Evolutionary conservation across 2,888 invertebrate genomes (phyloP).

Genomic region (Dioctria linearis): DNA sequence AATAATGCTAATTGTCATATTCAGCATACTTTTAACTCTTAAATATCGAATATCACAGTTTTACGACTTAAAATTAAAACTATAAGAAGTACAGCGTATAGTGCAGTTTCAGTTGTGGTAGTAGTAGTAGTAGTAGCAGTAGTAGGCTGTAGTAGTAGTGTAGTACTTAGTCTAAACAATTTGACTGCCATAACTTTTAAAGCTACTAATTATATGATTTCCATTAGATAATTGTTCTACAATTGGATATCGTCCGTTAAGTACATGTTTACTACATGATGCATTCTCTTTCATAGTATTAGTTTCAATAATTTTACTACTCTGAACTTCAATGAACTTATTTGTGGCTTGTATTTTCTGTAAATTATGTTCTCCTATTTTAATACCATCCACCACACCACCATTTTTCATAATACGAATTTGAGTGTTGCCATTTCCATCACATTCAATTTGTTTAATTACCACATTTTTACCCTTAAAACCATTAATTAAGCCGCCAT

Average conservation of each 20-base stretch:
- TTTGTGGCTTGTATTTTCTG: background rate
- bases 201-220: constrained; percentile 28
- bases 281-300: background rate
- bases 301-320: background rate
- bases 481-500: constrained; percentile 13
- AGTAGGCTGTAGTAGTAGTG: no score
- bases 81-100: constrained; percentile 18
- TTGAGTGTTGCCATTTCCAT: constrained; percentile 58
- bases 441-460: constrained; percentile 57
- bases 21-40: constrained; percentile 48
- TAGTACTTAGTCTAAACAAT: constrained; percentile 11
- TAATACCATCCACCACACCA: background rate
- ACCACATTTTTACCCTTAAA: constrained; percentile 41
- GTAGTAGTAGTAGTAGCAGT: no score
- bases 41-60: constrained; percentile 58
- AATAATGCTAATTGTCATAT: constrained; percentile 31
- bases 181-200: constrained; percentile 26
- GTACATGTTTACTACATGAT: constrained; percentile 5
- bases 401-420: constrained; percentile 52
- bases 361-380: constrained; percentile 3
- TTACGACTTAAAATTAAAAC: constrained; percentile 50
- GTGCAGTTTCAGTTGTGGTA: background rate
- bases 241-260: constrained; percentile 34
- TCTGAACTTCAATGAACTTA: constrained; percentile 13
- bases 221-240: constrained; percentile 47